A percentile compares a stretch with the other conserved stretches of the same genome.
Conservation (phyloP, 2,113 vertebrate genomes). For the Spea multiplicata region DNA sequence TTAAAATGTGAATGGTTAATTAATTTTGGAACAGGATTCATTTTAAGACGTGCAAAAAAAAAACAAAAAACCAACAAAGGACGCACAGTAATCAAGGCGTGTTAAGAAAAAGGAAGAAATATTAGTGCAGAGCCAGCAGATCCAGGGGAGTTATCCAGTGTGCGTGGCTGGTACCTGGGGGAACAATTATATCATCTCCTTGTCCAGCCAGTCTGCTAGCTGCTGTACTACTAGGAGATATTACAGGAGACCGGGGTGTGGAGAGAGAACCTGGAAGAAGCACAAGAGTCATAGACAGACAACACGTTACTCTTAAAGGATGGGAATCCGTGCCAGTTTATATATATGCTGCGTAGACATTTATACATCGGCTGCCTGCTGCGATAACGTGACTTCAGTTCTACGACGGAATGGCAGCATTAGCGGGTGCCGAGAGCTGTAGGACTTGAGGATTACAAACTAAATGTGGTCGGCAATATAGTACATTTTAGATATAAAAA, state of each 20-base stretch:
- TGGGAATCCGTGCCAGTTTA: too few species aligned
- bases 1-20: not conserved
- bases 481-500: too few species aligned
- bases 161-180: conserved; percentile 77
- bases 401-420: too few species aligned
- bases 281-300: conserved; percentile 48
- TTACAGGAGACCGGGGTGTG: conserved; percentile 78
- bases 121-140: conserved; percentile 63
- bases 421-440: too few species aligned
- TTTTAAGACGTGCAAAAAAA: conserved; percentile 49
- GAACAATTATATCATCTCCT: conserved; percentile 80
- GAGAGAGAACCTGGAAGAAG: conserved; percentile 83
- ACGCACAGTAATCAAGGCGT: conserved; percentile 53
- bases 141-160: conserved; percentile 55
- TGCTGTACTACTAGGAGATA: conserved; percentile 82
- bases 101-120: conserved; percentile 17
- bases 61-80: too few species aligned
- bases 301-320: too few species aligned
- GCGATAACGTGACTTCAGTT: too few species aligned
- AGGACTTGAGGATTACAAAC: too few species aligned
- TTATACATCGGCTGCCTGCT: too few species aligned
- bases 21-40: conserved; percentile 29
- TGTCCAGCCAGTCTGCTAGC: conserved; percentile 85
- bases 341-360: too few species aligned
- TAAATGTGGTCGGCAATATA: too few species aligned